phyloP scores from a whole-genome alignment of 2,888 invertebrate species.

The Melanargia galathea region DNA sequence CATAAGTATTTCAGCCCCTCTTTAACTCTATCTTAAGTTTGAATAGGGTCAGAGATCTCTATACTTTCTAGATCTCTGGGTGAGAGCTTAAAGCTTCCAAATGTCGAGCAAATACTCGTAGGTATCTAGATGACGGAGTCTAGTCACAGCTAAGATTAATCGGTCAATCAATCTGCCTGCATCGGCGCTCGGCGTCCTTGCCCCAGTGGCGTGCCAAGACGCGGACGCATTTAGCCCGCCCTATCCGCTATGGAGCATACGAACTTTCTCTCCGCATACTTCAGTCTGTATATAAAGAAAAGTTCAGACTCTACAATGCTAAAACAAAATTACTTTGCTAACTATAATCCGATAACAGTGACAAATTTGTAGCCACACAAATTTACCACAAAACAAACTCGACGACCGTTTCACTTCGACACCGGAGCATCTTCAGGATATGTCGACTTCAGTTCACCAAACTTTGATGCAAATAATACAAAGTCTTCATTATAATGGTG shows the following conservation, averaged over 20 bases:
- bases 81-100: constrained; percentile 12
- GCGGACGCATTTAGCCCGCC: constrained; percentile 71
- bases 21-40: too few relatives aligned
- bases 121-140: constrained; percentile 27
- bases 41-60: too few relatives aligned
- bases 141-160: constrained; percentile 65
- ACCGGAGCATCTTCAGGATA: too few relatives aligned
- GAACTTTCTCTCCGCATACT: constrained; percentile 62
- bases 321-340: too few relatives aligned
- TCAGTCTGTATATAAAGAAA: constrained; percentile 49
- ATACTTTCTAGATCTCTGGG: too few relatives aligned
- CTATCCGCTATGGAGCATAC: constrained; percentile 62
- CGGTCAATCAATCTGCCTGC: constrained; percentile 75
- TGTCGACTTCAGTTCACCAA: too few relatives aligned
- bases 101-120: constrained; percentile 30
- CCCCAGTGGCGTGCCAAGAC: constrained; percentile 76
- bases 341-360: too few relatives aligned
- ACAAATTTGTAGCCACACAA: too few relatives aligned
- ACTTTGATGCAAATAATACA: background rate
- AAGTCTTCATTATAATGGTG: too few relatives aligned
- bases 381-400: too few relatives aligned
- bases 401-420: too few relatives aligned
- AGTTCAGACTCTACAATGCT: background rate
- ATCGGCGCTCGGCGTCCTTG: constrained; percentile 77
- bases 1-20: too few relatives aligned